Evolutionary conservation across 2,797 vertebrate genomes (phyloP).

Genomic region (Phrynocephalus guinanensis): DNA sequence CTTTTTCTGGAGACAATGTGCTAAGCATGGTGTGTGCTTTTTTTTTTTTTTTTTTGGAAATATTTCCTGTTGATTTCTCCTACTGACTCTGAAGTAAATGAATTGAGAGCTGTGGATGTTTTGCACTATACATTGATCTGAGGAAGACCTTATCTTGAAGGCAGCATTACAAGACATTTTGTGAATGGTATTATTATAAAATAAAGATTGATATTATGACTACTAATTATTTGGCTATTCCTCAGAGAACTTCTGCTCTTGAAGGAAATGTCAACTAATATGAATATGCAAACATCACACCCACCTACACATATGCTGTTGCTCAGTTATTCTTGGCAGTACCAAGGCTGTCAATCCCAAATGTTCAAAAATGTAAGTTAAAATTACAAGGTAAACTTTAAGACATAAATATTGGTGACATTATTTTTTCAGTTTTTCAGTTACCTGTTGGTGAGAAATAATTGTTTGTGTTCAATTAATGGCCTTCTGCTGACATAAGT

Average conservation of each 20-base stretch:
- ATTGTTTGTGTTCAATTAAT: neutral
- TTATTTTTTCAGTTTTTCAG: neutral
- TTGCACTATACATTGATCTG: constrained; percentile 7
- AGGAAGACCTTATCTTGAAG: neutral
- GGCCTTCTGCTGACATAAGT: neutral
- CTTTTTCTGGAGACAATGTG: neutral
- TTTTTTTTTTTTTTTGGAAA: neutral
- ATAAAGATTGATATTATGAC: constrained; percentile 61
- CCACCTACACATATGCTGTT: constrained; percentile 76
- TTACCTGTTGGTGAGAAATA: neutral
- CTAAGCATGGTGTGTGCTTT: neutral
- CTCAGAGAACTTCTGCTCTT: constrained; percentile 71
- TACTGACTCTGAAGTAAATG: constrained; percentile 6
- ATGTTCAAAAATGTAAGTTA: constrained; percentile 37
- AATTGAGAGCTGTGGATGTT: neutral
- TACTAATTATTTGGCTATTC: constrained; percentile 60
- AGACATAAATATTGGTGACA: constrained; percentile 10
- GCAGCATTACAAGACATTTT: constrained; percentile 54
- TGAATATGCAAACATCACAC: constrained; percentile 77
- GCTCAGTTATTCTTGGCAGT: constrained; percentile 76
- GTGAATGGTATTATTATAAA: constrained; percentile 70
- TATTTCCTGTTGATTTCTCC: neutral
- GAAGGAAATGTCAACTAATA: constrained; percentile 76
- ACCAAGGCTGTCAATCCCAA: constrained; percentile 33
- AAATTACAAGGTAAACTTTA: constrained; percentile 39